phyloP scores from a whole-genome alignment of 1,140 invertebrate species.

The Lordiphosa clarofinis region DNA sequence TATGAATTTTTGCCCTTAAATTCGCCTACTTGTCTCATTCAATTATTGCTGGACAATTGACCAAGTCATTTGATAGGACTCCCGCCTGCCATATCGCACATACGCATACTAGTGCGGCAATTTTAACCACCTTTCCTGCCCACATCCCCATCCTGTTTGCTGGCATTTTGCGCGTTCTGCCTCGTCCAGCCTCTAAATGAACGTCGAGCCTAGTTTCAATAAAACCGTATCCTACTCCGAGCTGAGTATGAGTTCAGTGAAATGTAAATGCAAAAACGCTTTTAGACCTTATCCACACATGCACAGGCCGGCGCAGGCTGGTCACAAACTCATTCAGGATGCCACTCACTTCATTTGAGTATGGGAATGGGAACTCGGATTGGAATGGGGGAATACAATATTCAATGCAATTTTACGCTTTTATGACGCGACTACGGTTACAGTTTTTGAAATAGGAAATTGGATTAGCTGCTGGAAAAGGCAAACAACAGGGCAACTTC shows the following conservation, averaged over 20 bases:
- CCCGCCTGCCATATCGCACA: background rate
- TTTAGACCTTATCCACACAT: slow-evolving; percentile 12
- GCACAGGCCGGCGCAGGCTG: background rate
- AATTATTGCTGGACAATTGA: slow-evolving; percentile 5
- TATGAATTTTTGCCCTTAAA: no score
- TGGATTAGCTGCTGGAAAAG: slow-evolving; percentile 1
- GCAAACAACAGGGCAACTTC: background rate
- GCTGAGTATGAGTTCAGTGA: slow-evolving; percentile 5
- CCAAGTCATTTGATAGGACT: slow-evolving; percentile 8
- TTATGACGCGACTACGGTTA: slow-evolving; percentile 4
- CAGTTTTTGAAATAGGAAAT: background rate
- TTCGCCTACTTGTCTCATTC: slow-evolving; percentile 1
- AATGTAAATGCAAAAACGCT: slow-evolving; percentile 14
- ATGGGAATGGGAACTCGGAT: slow-evolving; percentile 5
- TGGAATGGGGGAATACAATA: background rate
- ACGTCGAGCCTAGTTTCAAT: slow-evolving; percentile 12
- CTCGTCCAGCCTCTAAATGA: background rate
- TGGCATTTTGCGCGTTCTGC: slow-evolving; percentile 3
- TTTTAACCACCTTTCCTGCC: slow-evolving; percentile 5
- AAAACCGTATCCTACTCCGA: slow-evolving; percentile 8
- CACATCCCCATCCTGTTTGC: background rate
- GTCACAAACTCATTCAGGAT: slow-evolving; percentile 2
- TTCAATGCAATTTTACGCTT: slow-evolving; percentile 10
- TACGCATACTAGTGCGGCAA: background rate
- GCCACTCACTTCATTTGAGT: slow-evolving; percentile 8